Base-by-base conservation (phyloP, 2,113 vertebrate genomes). In the Syrmaticus mikado region DNA sequence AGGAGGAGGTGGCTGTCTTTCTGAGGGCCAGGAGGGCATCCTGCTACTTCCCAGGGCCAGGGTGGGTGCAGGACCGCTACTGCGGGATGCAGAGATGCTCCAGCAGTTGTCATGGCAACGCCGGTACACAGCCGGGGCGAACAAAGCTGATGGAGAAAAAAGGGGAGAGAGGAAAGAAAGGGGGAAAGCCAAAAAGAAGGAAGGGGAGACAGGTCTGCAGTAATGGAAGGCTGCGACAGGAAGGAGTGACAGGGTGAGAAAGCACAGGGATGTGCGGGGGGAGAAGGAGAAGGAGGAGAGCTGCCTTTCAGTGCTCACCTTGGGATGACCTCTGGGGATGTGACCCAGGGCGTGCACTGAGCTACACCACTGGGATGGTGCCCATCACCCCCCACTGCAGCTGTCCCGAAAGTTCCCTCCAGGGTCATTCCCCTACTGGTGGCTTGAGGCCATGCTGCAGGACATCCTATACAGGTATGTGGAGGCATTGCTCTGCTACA, bases 61-160 rank as follows among this genome's bases (percentile, higher is more conserved):
- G 64, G 66, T 38, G 30, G 14, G 66, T 8, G 0, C 81, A 81
- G 79, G 79, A 87, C 61, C 55, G 6, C 32, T 43, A 11, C 72
- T 95, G 45, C 0, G 0, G 82, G 89, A 96, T 90, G 91, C 91
- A 55, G 89, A 82, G 93, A 95, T 95, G 92, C 89, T 89, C 89
- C 86, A 73, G 87, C 84, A 90, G 96, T 97, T 76, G 40, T 96
- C 93, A 97, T 97, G 96, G 96, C 95, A 97, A 97, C 97, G 50
- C 79, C 20, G 0, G 77, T 95, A 97, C 90, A 94, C 96, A 96
- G 96, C 66, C 46, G 12, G 87, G 89, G 73, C 4, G 46, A 97
- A 94, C 90, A 96, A 96, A 96, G 91, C 93, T 96, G 86, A 91
- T 53, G 68, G 52, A 93, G 73, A 91, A 92, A 84, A 62, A 50